A percentile compares a stretch with the other conserved stretches of the same genome.
phyloP scores from a whole-genome alignment of 2,888 invertebrate genomes.

The Macropis europaea region DNA sequence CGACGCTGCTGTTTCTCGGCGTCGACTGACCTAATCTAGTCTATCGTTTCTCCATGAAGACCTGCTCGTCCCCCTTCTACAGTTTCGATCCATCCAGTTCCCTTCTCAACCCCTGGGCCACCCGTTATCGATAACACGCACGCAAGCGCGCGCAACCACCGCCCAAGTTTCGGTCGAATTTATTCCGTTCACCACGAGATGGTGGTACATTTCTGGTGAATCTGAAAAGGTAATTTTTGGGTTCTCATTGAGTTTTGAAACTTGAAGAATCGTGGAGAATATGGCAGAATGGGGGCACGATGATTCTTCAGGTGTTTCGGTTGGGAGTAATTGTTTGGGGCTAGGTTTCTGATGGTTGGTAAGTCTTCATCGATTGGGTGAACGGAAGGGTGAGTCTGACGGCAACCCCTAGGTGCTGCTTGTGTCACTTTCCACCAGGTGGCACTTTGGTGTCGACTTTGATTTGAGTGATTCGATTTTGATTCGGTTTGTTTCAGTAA shows the following conservation, averaged over 20 bases:
- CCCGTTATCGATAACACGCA: slow-evolving; percentile 57
- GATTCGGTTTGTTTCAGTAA: too few relatives aligned
- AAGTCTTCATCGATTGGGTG: neutral
- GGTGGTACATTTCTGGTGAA: slow-evolving; percentile 26
- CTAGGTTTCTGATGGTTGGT: too few relatives aligned
- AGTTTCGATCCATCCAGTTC: slow-evolving; percentile 46
- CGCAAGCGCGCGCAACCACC: slow-evolving; percentile 67
- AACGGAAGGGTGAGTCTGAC: neutral
- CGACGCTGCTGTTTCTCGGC: neutral
- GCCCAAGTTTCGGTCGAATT: slow-evolving; percentile 40
- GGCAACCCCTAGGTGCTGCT: neutral
- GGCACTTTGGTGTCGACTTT: neutral
- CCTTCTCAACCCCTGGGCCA: slow-evolving; percentile 24
- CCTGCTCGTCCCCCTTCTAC: too few relatives aligned
- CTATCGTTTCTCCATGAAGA: too few relatives aligned
- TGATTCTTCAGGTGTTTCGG: neutral
- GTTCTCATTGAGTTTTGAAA: too few relatives aligned
- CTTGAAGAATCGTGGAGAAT: too few relatives aligned
- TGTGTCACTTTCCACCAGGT: slow-evolving; percentile 4
- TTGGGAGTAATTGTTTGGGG: neutral
- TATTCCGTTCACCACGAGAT: slow-evolving; percentile 56
- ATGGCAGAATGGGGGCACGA: too few relatives aligned
- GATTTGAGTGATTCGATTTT: neutral
- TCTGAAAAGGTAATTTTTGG: neutral
- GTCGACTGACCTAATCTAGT: slow-evolving; percentile 56